phyloP scores from a whole-genome alignment of 2,113 vertebrate species.

The Eudyptes chrysolophus region DNA sequence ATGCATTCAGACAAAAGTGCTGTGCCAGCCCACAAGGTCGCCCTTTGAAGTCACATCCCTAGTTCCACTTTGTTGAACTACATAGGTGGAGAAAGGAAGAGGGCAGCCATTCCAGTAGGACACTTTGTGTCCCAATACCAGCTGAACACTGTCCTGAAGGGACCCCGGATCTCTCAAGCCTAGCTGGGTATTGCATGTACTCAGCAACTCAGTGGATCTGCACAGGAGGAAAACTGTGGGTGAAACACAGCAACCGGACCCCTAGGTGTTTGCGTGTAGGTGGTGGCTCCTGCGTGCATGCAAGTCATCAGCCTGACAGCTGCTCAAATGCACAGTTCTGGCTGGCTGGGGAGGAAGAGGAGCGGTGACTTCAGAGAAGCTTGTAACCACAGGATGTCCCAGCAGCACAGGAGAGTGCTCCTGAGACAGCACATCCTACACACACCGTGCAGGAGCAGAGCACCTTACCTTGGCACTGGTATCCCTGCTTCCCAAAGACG shows the following conservation, averaged over 20 bases:
- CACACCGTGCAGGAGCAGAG: not conserved
- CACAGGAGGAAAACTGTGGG: not conserved
- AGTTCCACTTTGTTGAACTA: not conserved
- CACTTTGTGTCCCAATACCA: not conserved
- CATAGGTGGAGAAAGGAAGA: not conserved
- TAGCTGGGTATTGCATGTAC: not conserved
- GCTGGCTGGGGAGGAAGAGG: not conserved
- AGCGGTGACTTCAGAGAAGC: not conserved
- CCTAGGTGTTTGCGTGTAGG: not conserved
- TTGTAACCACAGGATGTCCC: not conserved
- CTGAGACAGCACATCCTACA: not conserved
- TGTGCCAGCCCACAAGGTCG: not conserved
- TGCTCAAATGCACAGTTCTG: not conserved
- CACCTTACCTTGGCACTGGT: conserved; percentile 94
- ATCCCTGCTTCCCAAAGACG: conserved; percentile 96
- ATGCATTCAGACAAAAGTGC: not conserved
- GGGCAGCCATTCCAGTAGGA: not conserved
- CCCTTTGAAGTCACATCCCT: not conserved
- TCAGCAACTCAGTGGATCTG: not conserved
- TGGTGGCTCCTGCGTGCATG: not conserved
- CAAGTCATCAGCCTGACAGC: not conserved
- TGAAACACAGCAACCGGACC: not conserved
- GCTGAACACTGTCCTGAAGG: not conserved
- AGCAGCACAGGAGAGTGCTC: not conserved
- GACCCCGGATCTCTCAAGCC: not conserved